Evolutionary conservation across 2,113 vertebrate genomes (phyloP).

Genomic region (Hymenochirus boettgeri): DNA sequence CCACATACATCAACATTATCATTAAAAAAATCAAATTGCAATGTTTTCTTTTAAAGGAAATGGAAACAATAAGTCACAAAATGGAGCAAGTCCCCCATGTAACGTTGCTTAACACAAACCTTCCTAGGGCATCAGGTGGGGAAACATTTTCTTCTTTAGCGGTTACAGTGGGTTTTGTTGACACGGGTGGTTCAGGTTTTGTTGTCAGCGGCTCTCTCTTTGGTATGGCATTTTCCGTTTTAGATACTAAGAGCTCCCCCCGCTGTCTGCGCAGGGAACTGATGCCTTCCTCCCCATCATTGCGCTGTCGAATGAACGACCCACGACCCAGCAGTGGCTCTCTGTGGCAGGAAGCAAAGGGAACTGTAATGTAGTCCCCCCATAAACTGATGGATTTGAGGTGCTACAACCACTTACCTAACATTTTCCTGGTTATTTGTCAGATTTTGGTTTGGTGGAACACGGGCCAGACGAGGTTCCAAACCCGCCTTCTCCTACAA

Average conservation of each 20-base stretch:
- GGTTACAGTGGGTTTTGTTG: conserved; percentile 1
- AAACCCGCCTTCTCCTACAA: conserved; percentile 36
- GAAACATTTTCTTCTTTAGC: conserved; percentile 4
- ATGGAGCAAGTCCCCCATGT: too few species aligned
- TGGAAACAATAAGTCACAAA: neutral
- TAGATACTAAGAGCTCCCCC: neutral
- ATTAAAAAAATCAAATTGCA: neutral
- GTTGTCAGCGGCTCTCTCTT: conserved; percentile 8
- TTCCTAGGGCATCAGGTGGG: conserved; percentile 18
- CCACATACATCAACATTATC: neutral
- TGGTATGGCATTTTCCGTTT: conserved; percentile 1
- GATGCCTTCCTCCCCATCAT: conserved; percentile 13
- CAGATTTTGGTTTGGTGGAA: conserved; percentile 65
- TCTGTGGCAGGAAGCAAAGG: neutral
- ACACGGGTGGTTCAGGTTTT: neutral
- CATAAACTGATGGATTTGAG: neutral
- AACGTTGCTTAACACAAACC: conserved; percentile 17
- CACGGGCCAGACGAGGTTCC: conserved; percentile 69
- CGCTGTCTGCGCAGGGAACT: conserved; percentile 28
- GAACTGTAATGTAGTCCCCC: neutral
- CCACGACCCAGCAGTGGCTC: conserved; percentile 8
- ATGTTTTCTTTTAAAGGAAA: too few species aligned
- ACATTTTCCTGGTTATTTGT: conserved; percentile 33
- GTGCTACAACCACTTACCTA: conserved; percentile 4
- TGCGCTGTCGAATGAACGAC: neutral